Base-by-base conservation (phyloP, 2,113 vertebrate genomes). In the Proterorhinus semilunaris region DNA sequence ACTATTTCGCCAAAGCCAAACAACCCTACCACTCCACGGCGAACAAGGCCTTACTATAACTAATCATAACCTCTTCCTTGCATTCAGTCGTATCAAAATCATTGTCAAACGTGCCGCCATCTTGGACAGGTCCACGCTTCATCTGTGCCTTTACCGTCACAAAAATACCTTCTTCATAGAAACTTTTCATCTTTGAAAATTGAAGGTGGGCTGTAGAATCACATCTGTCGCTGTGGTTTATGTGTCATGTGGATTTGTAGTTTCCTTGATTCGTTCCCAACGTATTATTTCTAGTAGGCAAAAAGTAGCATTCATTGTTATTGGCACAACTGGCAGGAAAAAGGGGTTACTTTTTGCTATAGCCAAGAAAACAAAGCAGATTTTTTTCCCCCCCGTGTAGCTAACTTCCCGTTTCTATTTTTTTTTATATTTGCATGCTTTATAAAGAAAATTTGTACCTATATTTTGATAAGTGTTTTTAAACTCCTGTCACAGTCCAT, bases 401-500 rank as follows among this genome's bases (percentile, higher is more conserved):
- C 85, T 86, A 89, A 88, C 78, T 84, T 95, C 94, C 95, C 93
- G 87, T 79, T 95, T 95, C 95, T 93, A 93, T 87, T 95, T 95
- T 96, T 97, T 96, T 90, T 94, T 95, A 95, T 93, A 94, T 93
- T 95, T 90, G 95, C 97, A 99, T 99, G 96, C 96, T 42, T 58
- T 55, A 95, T 95, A 93, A 96, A 95, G 95, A 95, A 95, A 96
- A 98, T 95, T 95, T 96, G 97, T 96, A 96, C 94, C 88, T 84
- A 91, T 90, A 90, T 96, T 96, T 95, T 96, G 95, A 97, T 95
- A 97, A 98, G 96, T 95, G 92, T 94, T 95, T 42, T 96, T 95
- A 94, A 95, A 96, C 95, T 21, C 94, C 94, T 96, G 95, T 96
- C 95, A 96, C 94, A 97, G 95, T 96, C 95, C 95, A 93, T 95